Base-by-base conservation (phyloP, 2,113 vertebrate species). In the Rhynchomys soricoides region DNA sequence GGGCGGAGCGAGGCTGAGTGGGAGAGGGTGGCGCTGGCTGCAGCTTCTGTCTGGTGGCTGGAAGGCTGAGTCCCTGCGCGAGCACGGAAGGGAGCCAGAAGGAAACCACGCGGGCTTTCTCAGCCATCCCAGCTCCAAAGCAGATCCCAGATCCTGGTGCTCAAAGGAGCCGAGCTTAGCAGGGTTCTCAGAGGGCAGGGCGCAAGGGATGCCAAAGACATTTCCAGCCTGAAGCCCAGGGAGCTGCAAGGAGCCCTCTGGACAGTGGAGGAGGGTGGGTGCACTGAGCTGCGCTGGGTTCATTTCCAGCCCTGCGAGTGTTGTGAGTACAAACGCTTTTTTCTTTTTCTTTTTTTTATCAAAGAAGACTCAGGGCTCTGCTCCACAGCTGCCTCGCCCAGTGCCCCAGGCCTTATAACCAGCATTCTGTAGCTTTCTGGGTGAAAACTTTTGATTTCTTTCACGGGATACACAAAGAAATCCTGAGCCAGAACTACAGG, bases 161-260 rank as follows among this genome's bases (percentile, higher is more conserved):
- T 74, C 1, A 24, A 31, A 29, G 3, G 1, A 40, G 45, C 29
- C 0, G 10, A 64, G 43, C 8, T 17, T 7, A 37, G 45, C 24
- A 43, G 40, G 40, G 19, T 45, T 74, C 1, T 73, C 19, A 17
- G n/a, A 24, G 70, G 22, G 55, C 52, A 24, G 70, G 22, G 55
- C 52, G 10, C 0, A 15, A 9, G 21, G 55, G 55, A 21, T 19
- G 0, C 1, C 3, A 7, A 34, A 71, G 29, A 64, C 37, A 0
- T 6, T 24, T 31, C 6, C 66, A 70, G 1, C 17, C 7, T 22
- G 24, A 40, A 68, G 43, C 8, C 0, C 45, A 89, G 24, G 11
- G 50, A 15, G 11, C 86, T 55, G 21, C 48, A 88, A 43, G 43
- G 48, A 71, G 50, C 50, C 48, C 1, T 26, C 8, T 40, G 43